Conservation (phyloP, 2,797 vertebrate species). For the Acomys russatus region DNA sequence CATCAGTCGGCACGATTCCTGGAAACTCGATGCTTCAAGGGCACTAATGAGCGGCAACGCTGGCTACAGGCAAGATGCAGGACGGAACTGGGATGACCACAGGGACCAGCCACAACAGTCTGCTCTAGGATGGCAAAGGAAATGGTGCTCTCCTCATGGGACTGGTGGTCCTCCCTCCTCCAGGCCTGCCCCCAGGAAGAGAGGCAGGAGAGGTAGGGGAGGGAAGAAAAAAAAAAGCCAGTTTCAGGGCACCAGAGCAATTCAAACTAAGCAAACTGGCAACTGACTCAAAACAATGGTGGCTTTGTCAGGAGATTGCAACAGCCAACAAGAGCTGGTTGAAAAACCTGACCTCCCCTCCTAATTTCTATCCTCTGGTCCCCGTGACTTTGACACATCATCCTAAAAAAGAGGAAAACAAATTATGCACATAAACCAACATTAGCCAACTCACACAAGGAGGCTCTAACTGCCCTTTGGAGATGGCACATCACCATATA, state of each 20-base stretch:
- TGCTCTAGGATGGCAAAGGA: not conserved
- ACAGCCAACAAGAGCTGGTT: not conserved
- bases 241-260: slow-evolving; percentile 58
- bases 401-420: not conserved
- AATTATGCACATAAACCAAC: slow-evolving; percentile 29
- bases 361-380: slow-evolving; percentile 54
- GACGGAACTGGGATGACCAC: not conserved
- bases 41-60: not conserved
- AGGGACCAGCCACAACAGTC: not conserved
- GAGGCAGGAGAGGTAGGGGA: not conserved
- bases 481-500: not conserved
- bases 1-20: not conserved
- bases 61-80: not conserved
- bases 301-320: slow-evolving; percentile 63
- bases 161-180: not conserved
- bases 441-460: slow-evolving; percentile 49
- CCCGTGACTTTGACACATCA: slow-evolving; percentile 59
- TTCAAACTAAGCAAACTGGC: slow-evolving; percentile 62
- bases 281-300: slow-evolving; percentile 63
- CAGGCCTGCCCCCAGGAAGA: not conserved
- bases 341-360: slow-evolving; percentile 57
- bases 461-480: slow-evolving; percentile 42
- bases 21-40: not conserved
- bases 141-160: not conserved
- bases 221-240: slow-evolving; percentile 38